These are phyloP conservation scores for Argya squamiceps DNA, from an alignment of 2,797 vertebrate genomes.

Conservation along the genomic window DNA sequence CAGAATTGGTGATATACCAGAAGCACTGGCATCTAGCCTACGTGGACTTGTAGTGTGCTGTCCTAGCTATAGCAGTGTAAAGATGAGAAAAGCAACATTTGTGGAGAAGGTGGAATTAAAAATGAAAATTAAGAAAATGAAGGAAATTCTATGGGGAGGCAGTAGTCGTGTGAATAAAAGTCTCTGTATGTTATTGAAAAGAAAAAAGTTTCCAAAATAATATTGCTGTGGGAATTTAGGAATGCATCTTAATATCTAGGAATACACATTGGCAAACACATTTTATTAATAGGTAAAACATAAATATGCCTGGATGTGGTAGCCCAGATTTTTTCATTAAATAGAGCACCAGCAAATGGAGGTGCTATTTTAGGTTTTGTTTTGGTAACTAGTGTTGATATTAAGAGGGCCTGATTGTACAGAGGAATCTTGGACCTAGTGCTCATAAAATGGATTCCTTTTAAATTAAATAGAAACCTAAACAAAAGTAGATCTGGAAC, in stretches of 20 bases:
- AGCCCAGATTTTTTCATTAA: slow-evolving; percentile 24
- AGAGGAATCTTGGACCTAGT: slow-evolving; percentile 39
- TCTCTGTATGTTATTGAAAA: slow-evolving; percentile 13
- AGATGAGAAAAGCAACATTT: not conserved
- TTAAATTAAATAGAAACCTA: slow-evolving; percentile 61
- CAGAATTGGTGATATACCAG: not conserved
- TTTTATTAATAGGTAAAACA: slow-evolving; percentile 43
- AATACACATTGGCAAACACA: not conserved
- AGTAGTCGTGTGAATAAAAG: not conserved
- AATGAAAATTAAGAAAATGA: not conserved
- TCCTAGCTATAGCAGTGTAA: not conserved
- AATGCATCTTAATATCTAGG: slow-evolving; percentile 43
- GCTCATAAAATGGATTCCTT: slow-evolving; percentile 60
- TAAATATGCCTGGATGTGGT: slow-evolving; percentile 24
- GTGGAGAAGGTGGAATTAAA: not conserved
- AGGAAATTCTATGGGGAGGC: not conserved
- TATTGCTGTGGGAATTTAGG: not conserved
- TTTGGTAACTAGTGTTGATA: slow-evolving; percentile 65
- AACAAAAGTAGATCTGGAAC: slow-evolving; percentile 44
- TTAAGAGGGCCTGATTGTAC: slow-evolving; percentile 33
- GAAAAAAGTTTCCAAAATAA: slow-evolving; percentile 43
- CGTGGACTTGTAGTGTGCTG: not conserved
- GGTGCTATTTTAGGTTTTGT: slow-evolving; percentile 62
- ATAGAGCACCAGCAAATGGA: slow-evolving; percentile 17
- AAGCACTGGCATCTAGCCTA: not conserved